phyloP scores from a whole-genome alignment of 2,113 vertebrate species.

The Eonycteris spelaea region DNA sequence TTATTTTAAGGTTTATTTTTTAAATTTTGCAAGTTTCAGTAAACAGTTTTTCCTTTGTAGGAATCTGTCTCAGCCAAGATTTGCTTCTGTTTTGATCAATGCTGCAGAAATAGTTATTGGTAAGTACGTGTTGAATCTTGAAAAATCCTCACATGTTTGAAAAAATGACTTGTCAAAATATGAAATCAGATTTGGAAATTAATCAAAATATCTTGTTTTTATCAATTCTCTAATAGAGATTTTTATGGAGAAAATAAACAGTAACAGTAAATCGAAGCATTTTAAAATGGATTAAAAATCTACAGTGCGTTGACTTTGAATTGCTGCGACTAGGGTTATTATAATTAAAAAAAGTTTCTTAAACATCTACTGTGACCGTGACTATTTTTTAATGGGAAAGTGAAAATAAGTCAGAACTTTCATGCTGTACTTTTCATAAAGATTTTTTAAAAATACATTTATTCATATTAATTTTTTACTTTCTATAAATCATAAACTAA shows the following conservation, averaged over 20 bases:
- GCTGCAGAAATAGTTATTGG: conserved; percentile 92
- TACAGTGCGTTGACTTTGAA: not conserved
- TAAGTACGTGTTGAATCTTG: conserved; percentile 77
- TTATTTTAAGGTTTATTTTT: not conserved
- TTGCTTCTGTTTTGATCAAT: conserved; percentile 87
- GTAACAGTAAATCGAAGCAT: not conserved
- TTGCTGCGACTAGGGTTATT: not conserved
- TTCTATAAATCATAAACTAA: conserved; percentile 20
- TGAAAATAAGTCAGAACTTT: not conserved
- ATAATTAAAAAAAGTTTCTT: not conserved
- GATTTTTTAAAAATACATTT: conserved; percentile 30
- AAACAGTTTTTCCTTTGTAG: conserved; percentile 81
- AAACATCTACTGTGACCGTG: not conserved
- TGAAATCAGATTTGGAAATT: not conserved
- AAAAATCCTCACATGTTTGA: not conserved
- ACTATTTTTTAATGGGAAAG: not conserved
- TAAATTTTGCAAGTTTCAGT: conserved; percentile 19
- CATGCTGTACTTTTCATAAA: not conserved
- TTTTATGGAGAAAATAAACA: conserved; percentile 5
- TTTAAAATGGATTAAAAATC: not conserved
- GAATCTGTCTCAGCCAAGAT: conserved; percentile 90
- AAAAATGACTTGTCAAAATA: not conserved
- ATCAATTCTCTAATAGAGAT: not conserved
- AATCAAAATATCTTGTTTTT: not conserved
- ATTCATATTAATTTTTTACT: not conserved